These are phyloP conservation scores for Rotaria macrura DNA, from an alignment of 2,888 invertebrate genomes.

Conservation along the genomic window DNA sequence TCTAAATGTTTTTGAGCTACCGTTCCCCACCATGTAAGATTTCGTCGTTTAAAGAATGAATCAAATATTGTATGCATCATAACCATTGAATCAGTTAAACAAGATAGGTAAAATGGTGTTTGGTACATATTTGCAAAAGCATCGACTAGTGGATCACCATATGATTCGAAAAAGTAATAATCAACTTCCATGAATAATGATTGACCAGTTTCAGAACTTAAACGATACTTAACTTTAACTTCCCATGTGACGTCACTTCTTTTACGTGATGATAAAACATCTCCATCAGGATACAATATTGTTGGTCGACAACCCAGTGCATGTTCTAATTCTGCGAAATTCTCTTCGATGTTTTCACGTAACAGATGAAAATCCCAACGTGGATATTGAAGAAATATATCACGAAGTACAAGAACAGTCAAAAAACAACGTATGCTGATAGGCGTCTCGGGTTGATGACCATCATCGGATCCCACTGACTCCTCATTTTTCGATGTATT, in stretches of 20 bases:
- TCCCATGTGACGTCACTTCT: conserved; percentile 12
- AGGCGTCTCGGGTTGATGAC: background rate
- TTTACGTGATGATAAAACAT: conserved; percentile 16
- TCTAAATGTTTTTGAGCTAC: background rate
- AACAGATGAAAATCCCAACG: conserved; percentile 6
- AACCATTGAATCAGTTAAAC: background rate
- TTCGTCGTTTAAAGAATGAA: conserved; percentile 3
- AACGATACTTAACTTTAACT: background rate
- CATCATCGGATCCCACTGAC: background rate
- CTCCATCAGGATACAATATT: conserved; percentile 20
- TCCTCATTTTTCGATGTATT: background rate
- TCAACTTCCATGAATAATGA: conserved; percentile 4
- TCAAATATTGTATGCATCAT: conserved; percentile 16
- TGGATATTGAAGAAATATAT: conserved; percentile 15
- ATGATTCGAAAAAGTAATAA: conserved; percentile 8
- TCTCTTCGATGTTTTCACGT: conserved; percentile 11
- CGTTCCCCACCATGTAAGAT: background rate
- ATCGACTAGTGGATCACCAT: background rate
- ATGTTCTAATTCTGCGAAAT: background rate
- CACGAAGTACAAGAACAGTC: background rate
- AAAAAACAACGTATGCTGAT: conserved; percentile 6
- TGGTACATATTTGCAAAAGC: background rate
- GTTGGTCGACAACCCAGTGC: conserved; percentile 14
- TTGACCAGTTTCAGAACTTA: conserved; percentile 3
- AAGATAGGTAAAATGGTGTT: conserved; percentile 1